Evolutionary conservation across 2,888 invertebrate species (phyloP).

Genomic region (Pandemis corylana): DNA sequence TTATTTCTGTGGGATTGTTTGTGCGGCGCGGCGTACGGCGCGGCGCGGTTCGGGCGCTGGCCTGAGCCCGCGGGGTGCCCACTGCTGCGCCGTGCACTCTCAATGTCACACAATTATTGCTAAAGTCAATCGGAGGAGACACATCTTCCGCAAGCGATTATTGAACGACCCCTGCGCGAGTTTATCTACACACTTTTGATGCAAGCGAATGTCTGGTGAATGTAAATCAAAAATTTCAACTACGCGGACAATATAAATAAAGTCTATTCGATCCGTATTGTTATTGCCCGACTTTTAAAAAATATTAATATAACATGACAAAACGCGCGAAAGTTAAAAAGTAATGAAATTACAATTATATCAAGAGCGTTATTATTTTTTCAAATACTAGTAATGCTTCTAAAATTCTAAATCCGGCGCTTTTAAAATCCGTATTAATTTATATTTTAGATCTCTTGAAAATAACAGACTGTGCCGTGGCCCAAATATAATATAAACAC

Average conservation of each 20-base stretch:
- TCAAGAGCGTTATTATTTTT: too few relatives aligned
- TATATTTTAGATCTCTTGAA: not conserved
- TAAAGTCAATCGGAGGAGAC: conserved; percentile 58
- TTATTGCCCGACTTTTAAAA: too few relatives aligned
- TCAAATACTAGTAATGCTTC: too few relatives aligned
- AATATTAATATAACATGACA: too few relatives aligned
- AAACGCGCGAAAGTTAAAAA: too few relatives aligned
- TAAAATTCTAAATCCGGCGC: not conserved
- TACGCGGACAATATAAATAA: too few relatives aligned
- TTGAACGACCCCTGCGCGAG: conserved; percentile 30
- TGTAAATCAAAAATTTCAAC: not conserved
- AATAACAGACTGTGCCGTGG: not conserved
- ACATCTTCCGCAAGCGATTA: conserved; percentile 51
- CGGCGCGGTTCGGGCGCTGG: not conserved
- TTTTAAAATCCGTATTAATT: not conserved
- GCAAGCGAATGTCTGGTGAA: not conserved
- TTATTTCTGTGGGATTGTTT: conserved; percentile 53
- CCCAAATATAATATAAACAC: not conserved
- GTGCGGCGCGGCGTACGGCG: conserved; percentile 11
- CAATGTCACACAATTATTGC: conserved; percentile 56
- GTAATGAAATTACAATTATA: too few relatives aligned
- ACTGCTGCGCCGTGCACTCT: conserved; percentile 23
- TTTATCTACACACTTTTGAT: not conserved
- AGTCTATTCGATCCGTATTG: too few relatives aligned
- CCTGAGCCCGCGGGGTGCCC: conserved; percentile 15